These are phyloP conservation scores for Hesperophylax magnus DNA, from an alignment of 1,140 invertebrate genomes.

Conservation along the genomic window DNA sequence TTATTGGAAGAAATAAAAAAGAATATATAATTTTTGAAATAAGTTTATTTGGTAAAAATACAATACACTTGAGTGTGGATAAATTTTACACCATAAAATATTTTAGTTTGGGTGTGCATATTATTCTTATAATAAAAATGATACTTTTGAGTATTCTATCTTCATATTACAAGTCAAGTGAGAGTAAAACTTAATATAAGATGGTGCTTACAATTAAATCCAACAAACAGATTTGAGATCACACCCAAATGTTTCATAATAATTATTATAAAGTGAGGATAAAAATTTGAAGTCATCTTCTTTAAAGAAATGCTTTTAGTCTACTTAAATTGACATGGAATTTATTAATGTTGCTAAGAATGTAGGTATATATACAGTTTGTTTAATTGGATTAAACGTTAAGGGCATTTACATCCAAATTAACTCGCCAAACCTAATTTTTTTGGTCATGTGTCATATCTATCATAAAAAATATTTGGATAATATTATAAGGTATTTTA, in stretches of 20 bases:
- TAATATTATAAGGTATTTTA: too few species aligned
- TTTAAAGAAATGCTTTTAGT: not conserved
- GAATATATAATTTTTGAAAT: slow-evolving; percentile 19
- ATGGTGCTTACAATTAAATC: not conserved
- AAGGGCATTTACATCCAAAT: slow-evolving; percentile 3
- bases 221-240: not conserved
- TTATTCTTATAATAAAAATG: not conserved
- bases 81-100: slow-evolving; percentile 10
- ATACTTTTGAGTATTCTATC: not conserved
- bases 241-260: slow-evolving; percentile 2
- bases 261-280: too few species aligned
- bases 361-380: slow-evolving; percentile 3
- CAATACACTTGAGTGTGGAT: slow-evolving; percentile 29
- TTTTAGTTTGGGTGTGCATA: slow-evolving; percentile 17
- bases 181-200: too few species aligned
- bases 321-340: slow-evolving; percentile 29
- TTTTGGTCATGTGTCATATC: slow-evolving; percentile 13
- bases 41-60: slow-evolving; percentile 40
- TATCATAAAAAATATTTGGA: slow-evolving; percentile 1
- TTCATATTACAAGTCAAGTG: too few species aligned
- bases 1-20: not conserved
- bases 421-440: not conserved
- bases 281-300: too few species aligned
- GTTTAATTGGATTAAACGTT: not conserved
- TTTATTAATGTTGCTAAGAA: slow-evolving; percentile 13